Evolutionary conservation across 2,113 vertebrate species (phyloP).

Genomic region (Ellobius talpinus): DNA sequence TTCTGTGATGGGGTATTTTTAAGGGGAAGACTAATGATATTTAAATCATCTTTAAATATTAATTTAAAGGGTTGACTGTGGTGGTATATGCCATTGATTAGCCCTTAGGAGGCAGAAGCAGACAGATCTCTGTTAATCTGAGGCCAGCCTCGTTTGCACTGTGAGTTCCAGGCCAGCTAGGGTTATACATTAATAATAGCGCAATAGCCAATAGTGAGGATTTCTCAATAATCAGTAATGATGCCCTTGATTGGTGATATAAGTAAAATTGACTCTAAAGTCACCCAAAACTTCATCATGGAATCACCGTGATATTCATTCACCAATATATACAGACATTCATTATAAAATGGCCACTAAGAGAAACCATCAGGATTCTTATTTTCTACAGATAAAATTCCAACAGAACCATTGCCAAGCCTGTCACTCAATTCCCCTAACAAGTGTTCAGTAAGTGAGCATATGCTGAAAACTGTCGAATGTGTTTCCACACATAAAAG

Average conservation of each 20-base stretch:
- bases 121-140: background rate
- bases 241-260: background rate
- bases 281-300: background rate
- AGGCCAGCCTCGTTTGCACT: too few relatives aligned
- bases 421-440: slow-evolving; percentile 71
- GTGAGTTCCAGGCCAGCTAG: background rate
- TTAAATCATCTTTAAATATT: background rate
- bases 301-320: background rate
- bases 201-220: slow-evolving; percentile 6
- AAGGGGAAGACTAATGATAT: background rate
- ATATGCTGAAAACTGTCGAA: slow-evolving; percentile 68
- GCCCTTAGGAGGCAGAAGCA: background rate
- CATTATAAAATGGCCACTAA: slow-evolving; percentile 42
- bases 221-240: background rate
- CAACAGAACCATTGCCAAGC: slow-evolving; percentile 60
- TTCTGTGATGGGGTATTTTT: background rate
- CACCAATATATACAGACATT: background rate
- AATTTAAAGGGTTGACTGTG: background rate
- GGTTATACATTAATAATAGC: background rate
- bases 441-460: slow-evolving; percentile 64
- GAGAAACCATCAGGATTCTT: slow-evolving; percentile 10
- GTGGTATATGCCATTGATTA: too few relatives aligned
- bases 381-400: slow-evolving; percentile 59
- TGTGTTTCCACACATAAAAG: slow-evolving; percentile 36
- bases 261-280: background rate